phyloP scores from a whole-genome alignment of 1,140 invertebrate genomes.

The Rhopalosiphum maidis region DNA sequence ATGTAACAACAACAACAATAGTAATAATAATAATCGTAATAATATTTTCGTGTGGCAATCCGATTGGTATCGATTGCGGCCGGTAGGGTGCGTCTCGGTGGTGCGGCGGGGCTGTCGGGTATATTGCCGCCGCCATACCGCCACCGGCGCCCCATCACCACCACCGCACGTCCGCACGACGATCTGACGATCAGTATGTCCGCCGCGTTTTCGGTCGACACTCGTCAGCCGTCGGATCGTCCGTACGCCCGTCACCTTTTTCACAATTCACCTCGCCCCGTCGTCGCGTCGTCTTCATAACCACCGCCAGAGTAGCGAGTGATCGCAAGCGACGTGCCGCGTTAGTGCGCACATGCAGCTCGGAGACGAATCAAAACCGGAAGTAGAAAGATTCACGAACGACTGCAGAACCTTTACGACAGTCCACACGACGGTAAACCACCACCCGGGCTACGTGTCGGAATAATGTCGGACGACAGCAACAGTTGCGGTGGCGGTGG shows the following conservation, averaged over 20 bases:
- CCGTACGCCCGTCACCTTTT: neutral
- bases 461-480: conserved; percentile 49
- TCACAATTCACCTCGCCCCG: conserved; percentile 9
- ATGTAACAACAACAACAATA: neutral
- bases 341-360: neutral
- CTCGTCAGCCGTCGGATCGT: neutral
- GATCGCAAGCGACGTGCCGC: neutral
- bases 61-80: neutral
- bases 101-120: neutral
- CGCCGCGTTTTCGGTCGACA: conserved; percentile 35
- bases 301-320: neutral
- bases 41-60: neutral
- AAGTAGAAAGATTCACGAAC: neutral
- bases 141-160: neutral
- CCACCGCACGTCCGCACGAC: neutral
- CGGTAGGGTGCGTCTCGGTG: neutral
- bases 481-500: conserved; percentile 38
- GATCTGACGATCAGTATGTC: conserved; percentile 37
- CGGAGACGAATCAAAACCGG: neutral
- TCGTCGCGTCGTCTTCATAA: neutral
- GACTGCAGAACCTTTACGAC: neutral
- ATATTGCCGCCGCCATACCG: neutral
- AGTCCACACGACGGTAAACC: neutral
- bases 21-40: neutral
- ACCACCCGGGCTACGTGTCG: neutral